These are phyloP conservation scores for Orthonyx spaldingii DNA, from an alignment of 2,113 vertebrate genomes.

Conservation along the genomic window DNA sequence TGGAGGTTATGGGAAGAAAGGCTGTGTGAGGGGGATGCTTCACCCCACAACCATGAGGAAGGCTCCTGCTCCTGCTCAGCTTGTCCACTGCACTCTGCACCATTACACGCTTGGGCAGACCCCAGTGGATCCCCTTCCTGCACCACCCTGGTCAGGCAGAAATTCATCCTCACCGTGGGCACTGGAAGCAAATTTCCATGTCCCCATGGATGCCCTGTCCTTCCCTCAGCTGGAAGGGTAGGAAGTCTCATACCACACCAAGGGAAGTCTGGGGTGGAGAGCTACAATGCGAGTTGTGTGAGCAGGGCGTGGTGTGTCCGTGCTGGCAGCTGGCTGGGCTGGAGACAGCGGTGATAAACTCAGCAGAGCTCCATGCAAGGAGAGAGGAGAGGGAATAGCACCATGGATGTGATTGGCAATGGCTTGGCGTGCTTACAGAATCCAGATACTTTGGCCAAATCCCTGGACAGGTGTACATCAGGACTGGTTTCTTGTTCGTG, in stretches of 20 bases:
- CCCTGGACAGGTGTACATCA: fast-evolving
- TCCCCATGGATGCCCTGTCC: background rate
- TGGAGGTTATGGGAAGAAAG: background rate
- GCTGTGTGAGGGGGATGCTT: background rate
- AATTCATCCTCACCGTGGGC: background rate
- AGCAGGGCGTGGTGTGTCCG: background rate
- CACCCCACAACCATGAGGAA: background rate
- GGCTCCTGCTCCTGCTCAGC: background rate
- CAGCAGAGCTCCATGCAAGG: background rate
- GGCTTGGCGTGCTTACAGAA: background rate
- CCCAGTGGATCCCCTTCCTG: background rate
- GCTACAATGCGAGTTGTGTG: background rate
- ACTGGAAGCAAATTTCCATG: background rate
- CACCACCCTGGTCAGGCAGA: background rate
- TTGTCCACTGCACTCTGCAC: background rate
- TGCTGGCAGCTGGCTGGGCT: background rate
- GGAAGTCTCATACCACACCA: background rate
- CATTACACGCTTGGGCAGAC: fast-evolving
- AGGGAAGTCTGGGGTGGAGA: background rate
- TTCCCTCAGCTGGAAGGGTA: background rate
- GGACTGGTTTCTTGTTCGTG: background rate
- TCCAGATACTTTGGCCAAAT: background rate
- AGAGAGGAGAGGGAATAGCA: background rate
- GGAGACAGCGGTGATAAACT: background rate
- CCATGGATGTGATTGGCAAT: background rate